Conservation (phyloP, 2,797 vertebrate species). For the Erethizon dorsatum region DNA sequence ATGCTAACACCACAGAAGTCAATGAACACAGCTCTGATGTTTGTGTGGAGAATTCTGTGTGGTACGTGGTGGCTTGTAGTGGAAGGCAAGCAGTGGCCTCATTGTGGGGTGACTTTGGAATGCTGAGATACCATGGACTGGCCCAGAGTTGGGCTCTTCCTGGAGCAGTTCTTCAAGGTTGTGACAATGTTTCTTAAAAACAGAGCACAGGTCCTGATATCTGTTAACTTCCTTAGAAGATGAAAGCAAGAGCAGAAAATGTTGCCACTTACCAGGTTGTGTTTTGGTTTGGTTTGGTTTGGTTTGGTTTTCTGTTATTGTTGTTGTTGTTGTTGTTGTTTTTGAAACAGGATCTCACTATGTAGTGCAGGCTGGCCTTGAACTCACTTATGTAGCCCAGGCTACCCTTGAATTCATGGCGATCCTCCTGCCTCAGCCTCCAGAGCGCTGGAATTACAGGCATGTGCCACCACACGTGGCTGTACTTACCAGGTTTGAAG, state of each 20-base stretch:
- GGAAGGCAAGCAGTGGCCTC: not conserved
- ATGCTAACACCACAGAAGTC: not conserved
- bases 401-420: not conserved
- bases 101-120: not conserved
- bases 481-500: not conserved
- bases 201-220: not conserved
- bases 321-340: not conserved
- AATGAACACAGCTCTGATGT: not conserved
- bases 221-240: not conserved
- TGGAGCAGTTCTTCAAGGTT: not conserved
- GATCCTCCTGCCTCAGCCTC: not conserved
- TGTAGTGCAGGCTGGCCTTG: not conserved
- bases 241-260: not conserved
- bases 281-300: not conserved
- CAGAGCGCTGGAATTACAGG: not conserved
- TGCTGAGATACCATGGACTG: no score
- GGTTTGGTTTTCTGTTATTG: not conserved
- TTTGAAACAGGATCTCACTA: not conserved
- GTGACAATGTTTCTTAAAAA: not conserved
- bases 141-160: not conserved
- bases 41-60: not conserved
- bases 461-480: not conserved
- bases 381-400: no score
- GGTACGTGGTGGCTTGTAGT: not conserved
- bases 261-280: not conserved